Conservation (phyloP, 2,888 invertebrate genomes). For the Chaetoderma sp. region DNA sequence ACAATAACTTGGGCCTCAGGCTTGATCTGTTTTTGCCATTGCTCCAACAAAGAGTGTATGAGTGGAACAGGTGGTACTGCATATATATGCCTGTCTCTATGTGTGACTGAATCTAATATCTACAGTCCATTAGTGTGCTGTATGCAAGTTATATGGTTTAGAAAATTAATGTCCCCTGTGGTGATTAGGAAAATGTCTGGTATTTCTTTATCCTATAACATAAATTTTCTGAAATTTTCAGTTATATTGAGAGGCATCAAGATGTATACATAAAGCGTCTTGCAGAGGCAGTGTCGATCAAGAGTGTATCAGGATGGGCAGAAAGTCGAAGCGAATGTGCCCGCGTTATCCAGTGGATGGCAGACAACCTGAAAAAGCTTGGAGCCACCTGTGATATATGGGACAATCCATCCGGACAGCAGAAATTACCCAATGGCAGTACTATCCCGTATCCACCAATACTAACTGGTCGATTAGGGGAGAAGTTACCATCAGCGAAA, state of each 20-base stretch:
- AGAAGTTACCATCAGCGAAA: constrained; percentile 85
- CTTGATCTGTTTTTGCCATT: too few species aligned
- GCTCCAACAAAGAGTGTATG: too few species aligned
- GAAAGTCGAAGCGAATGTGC: constrained; percentile 84
- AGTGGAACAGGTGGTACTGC: too few species aligned
- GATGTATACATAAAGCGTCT: constrained; percentile 82
- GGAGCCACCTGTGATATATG: constrained; percentile 80
- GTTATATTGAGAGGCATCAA: constrained; percentile 84
- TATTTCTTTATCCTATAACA: too few species aligned
- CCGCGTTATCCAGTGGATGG: constrained; percentile 90
- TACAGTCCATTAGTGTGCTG: too few species aligned
- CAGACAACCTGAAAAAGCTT: constrained; percentile 60
- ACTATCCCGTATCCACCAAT: constrained; percentile 87
- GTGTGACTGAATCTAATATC: too few species aligned
- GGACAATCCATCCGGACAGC: constrained; percentile 82
- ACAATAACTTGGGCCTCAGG: too few species aligned
- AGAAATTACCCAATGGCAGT: constrained; percentile 77
- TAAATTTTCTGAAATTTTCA: constrained; percentile 60
- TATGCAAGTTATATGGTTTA: too few species aligned
- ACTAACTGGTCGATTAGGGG: constrained; percentile 83
- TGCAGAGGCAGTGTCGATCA: constrained; percentile 89
- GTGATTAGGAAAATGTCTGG: too few species aligned
- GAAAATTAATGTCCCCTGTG: too few species aligned
- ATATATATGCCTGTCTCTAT: too few species aligned
- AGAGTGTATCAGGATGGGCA: constrained; percentile 92